Evolutionary conservation across 2,888 invertebrate genomes (phyloP).

Genomic region (Cosmia pyralina): DNA sequence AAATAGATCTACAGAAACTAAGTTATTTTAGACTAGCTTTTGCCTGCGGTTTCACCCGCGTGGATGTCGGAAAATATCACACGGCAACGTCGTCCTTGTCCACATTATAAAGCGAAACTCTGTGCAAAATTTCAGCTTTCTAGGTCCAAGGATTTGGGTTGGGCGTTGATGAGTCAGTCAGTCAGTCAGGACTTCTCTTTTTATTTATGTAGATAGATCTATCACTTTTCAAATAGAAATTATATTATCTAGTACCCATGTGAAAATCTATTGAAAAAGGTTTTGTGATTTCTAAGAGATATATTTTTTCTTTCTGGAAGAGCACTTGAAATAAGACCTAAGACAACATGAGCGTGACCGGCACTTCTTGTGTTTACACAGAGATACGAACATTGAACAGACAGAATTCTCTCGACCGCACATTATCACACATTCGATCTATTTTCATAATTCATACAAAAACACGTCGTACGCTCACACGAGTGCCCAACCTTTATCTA

Average conservation of each 20-base stretch:
- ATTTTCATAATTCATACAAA: conserved; percentile 57
- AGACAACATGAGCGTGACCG: conserved; percentile 24
- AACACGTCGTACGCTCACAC: conserved; percentile 26
- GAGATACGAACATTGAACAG: neutral
- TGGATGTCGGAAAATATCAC: too few relatives aligned
- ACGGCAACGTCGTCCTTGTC: too few relatives aligned
- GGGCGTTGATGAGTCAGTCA: too few relatives aligned
- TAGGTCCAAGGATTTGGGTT: too few relatives aligned
- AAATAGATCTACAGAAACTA: neutral
- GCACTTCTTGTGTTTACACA: conserved; percentile 21
- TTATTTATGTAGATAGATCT: too few relatives aligned
- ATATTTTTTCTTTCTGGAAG: conserved; percentile 1
- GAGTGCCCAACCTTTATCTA: conserved; percentile 42
- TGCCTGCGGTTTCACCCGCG: too few relatives aligned
- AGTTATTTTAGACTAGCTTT: neutral
- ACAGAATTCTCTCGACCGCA: neutral
- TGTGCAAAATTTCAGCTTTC: too few relatives aligned
- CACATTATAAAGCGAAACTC: too few relatives aligned
- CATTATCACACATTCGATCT: conserved; percentile 36
- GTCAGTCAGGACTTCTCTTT: too few relatives aligned
- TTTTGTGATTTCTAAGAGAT: conserved; percentile 32
- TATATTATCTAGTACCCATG: neutral
- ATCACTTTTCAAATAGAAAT: neutral
- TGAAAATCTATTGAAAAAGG: neutral
- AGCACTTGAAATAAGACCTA: conserved; percentile 33